Evolutionary conservation across 2,113 vertebrate genomes (phyloP).

Genomic region (Atherinomorus stipes): DNA sequence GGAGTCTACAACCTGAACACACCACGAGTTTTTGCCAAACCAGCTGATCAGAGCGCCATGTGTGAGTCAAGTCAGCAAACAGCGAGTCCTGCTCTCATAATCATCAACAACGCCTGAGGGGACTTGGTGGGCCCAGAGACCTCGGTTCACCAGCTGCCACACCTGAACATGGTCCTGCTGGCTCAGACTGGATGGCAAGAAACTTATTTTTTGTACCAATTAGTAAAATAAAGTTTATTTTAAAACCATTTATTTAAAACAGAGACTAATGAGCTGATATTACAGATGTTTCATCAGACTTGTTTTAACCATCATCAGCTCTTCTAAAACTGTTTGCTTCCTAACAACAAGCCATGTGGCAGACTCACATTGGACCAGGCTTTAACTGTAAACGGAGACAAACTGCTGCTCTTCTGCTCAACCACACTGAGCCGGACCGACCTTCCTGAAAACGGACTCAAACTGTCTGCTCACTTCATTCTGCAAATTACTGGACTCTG

Average conservation of each 20-base stretch:
- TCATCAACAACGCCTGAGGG: slow-evolving; percentile 89
- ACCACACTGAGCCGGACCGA: not conserved
- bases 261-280: slow-evolving; percentile 51
- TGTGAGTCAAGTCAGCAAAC: slow-evolving; percentile 94
- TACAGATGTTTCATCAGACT: slow-evolving; percentile 48
- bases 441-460: not conserved
- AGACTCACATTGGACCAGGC: not conserved
- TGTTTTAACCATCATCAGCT: not conserved
- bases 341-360: not conserved
- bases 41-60: slow-evolving; percentile 85
- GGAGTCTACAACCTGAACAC: slow-evolving; percentile 98
- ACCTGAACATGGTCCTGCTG: not conserved
- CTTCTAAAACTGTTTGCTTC: slow-evolving; percentile 3
- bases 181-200: slow-evolving; percentile 24
- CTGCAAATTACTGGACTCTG: not conserved
- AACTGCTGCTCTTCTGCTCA: not conserved
- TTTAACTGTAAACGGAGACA: not conserved
- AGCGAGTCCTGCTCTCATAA: slow-evolving; percentile 93
- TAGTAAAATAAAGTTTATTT: not conserved
- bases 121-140: not conserved
- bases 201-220: not conserved
- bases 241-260: slow-evolving; percentile 52
- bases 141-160: not conserved
- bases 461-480: slow-evolving; percentile 3
- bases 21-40: slow-evolving; percentile 91